phyloP scores from a whole-genome alignment of 1,140 invertebrate genomes.

The Brachionus manjavacas region DNA sequence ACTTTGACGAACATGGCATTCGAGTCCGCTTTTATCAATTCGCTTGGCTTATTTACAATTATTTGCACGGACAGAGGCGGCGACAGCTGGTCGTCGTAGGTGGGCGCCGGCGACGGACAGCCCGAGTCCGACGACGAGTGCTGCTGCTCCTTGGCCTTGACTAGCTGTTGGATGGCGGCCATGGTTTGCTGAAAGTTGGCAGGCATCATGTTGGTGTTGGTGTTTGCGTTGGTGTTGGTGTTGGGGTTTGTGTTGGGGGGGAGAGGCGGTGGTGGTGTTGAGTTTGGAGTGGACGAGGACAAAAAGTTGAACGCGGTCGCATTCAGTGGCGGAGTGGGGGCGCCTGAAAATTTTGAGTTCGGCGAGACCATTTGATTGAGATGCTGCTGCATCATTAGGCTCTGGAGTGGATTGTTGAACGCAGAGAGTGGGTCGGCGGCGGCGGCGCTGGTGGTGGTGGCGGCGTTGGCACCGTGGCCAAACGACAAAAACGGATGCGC shows the following conservation, averaged over 20 bases:
- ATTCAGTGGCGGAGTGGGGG: not conserved
- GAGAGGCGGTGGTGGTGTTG: not conserved
- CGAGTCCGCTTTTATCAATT: slow-evolving; percentile 31
- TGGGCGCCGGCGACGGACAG: not conserved
- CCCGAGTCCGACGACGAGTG: not conserved
- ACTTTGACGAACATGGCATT: slow-evolving; percentile 31
- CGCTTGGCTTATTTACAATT: slow-evolving; percentile 36
- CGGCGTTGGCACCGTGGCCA: not conserved
- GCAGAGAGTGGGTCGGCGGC: not conserved
- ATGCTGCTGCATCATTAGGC: not conserved
- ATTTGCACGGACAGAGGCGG: not conserved
- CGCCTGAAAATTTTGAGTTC: not conserved
- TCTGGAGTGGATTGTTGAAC: not conserved
- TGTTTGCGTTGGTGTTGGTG: not conserved
- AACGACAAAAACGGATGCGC: not conserved
- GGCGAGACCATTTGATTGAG: slow-evolving; percentile 17
- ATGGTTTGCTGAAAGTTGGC: not conserved
- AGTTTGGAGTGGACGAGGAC: not conserved
- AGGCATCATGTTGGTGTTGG: too few relatives aligned
- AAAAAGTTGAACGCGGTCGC: not conserved
- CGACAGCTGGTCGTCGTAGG: slow-evolving; percentile 14
- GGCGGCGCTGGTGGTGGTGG: too few relatives aligned
- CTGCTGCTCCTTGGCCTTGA: not conserved
- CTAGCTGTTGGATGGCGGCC: slow-evolving; percentile 9
- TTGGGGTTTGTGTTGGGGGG: not conserved